Base-by-base conservation (phyloP, 2,888 invertebrate species). In the Byasa hedistus region DNA sequence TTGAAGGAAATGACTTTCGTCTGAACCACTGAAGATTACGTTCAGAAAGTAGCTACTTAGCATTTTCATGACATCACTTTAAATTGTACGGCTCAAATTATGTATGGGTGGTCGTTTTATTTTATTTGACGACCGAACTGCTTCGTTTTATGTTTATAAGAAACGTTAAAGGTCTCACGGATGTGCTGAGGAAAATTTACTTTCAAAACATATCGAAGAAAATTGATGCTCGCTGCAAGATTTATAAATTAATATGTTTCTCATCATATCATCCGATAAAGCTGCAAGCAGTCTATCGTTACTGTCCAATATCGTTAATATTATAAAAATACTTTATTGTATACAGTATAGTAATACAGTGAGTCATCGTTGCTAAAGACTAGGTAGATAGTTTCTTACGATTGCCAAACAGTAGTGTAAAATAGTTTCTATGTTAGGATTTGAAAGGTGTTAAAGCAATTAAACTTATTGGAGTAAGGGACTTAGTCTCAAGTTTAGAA, bases 201-300 rank as follows among this genome's bases (percentile, higher is more conserved):
- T 44, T 44, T 12, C 44, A 44, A 66, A 66, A 66, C 62, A 66
- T 62, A 62, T 66, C 61, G 62, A 66, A 66, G 54, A 52, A 62
- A 66, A 66, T 66, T 61, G 22, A 66, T 66, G 58, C 21, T 27
- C 54, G 22, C 57, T 27, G 51, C 57, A 61, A 19, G 51, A 61
- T 39, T 61, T 61, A 27, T 65, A 61, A 66, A 66, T 61, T 61
- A 57, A 52, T 61, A 61, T 36, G 61, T 65, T 65, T 39, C 65
- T 51, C 56, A 57, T 57, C 57, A 36, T 65, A 51, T 36, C 36
- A 57, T 48, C 17, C 56, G 56, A 61, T 65, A 65, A 65, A 57
- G 65, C 22, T 19, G 12, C 0, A 17, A 17, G 32, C 56, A 65
- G 12, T 44, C 51, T 19, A 59, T 36, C 32, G 32, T n/a, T n/a